Evolutionary conservation across 2,113 vertebrate genomes (phyloP), one percentile per base, ranked within the genome.

Genomic region (Gallinago paraguaiae): DNA sequence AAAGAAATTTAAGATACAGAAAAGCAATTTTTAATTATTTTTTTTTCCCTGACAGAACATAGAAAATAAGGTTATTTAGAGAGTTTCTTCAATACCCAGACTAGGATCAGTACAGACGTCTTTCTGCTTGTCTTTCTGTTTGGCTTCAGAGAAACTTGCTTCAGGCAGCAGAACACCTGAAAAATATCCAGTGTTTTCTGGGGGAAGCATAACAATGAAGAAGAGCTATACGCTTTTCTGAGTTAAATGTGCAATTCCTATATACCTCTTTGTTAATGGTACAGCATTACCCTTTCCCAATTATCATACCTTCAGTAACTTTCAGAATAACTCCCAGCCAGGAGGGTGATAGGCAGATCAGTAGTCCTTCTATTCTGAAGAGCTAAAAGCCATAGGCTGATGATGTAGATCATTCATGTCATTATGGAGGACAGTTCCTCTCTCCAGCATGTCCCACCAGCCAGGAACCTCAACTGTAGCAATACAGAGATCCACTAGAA

Each of bases 341-440:
- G 20, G 25, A 65, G 6, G 6, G 1, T 4, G 1, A 69, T 28
- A 33, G 16, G 30, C 28, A 80, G 6, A 33, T n/a, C 0, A 1
- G 15, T 7, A 2, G 4, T 51, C 31, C 48, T 68, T 71, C 45
- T 5, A 10, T 57, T 46, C 43, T 43, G 35, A 69, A 39, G 14
- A 69, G 13, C 25, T 60, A 4, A 69, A 88, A 14, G 10, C 41
- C 39, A 18, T 30, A 17, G 37, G 25, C 10, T 51, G 22, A 8
- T 50, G 18, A 8, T 54, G 18, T 54, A 82, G 23, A 86, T 14
- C 35, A 46, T 60, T 69, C 18, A 11, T 10, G 5, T n/a, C 63
- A 39, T 39, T 41, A 7, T 27, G 35, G 41, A 70, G 50, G 31
- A 86, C 72, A 68, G 7, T 7, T 15, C 7, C 9, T 13, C 25